These are phyloP conservation scores for Abrostola triplasia DNA, from an alignment of 2,888 invertebrate species.

Conservation along the genomic window DNA sequence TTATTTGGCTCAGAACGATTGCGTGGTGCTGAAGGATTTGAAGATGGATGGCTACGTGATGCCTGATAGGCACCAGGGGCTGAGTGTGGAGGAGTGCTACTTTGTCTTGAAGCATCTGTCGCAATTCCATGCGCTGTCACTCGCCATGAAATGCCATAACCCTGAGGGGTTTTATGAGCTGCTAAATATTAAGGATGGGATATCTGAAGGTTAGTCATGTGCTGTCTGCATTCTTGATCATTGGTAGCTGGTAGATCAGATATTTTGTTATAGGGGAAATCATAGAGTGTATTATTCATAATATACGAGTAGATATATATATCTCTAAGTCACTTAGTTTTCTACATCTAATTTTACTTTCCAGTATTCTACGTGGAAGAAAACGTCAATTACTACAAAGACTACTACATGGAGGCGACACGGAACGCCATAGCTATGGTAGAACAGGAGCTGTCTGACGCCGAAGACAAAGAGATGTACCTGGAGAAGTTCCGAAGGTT, in stretches of 20 bases:
- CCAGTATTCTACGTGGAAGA: constrained; percentile 89
- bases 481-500: constrained; percentile 89
- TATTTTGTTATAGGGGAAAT: too few species aligned
- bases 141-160: constrained; percentile 89
- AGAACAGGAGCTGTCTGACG: constrained; percentile 74
- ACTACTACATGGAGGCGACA: constrained; percentile 90
- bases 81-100: constrained; percentile 89
- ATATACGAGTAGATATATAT: too few species aligned
- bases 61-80: constrained; percentile 89
- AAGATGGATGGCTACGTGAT: constrained; percentile 89
- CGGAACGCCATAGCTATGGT: constrained; percentile 91
- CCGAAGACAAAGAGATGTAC: constrained; percentile 84
- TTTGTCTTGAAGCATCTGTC: constrained; percentile 89
- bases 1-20: constrained; percentile 88
- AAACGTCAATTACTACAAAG: constrained; percentile 91
- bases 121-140: constrained; percentile 90
- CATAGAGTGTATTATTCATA: too few species aligned
- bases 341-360: constrained; percentile 30
- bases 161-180: constrained; percentile 88
- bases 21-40: constrained; percentile 89
- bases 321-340: neutral
- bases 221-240: too few species aligned
- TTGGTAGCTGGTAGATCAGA: too few species aligned
- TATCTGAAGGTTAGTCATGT: constrained; percentile 79
- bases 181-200: constrained; percentile 80